Conservation (phyloP, 2,888 invertebrate species). For the Polyploca ridens region DNA sequence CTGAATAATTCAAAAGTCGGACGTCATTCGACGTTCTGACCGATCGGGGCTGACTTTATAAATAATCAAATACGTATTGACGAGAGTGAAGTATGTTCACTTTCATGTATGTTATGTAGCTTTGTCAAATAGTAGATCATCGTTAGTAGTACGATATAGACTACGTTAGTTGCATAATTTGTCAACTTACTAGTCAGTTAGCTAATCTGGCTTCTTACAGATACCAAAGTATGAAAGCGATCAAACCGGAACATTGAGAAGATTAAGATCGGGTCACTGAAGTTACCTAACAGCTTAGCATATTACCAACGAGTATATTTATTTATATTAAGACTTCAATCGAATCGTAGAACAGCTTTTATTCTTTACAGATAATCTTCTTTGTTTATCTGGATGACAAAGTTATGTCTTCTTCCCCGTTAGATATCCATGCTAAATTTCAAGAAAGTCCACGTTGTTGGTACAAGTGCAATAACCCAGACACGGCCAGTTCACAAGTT, state of each 20-base stretch:
- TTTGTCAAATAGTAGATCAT: conserved; percentile 1
- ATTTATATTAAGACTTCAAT: background rate
- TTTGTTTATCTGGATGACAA: background rate
- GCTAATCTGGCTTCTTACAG: conserved; percentile 3
- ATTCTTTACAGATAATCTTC: background rate
- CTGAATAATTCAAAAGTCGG: conserved; percentile 28
- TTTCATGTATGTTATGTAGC: conserved; percentile 15
- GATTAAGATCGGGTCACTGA: conserved; percentile 3
- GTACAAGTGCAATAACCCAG: conserved; percentile 8
- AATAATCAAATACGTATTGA: conserved; percentile 33
- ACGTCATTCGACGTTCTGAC: conserved; percentile 27
- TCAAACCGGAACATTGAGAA: conserved; percentile 12
- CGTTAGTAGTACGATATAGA: too few species aligned
- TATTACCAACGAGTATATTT: background rate
- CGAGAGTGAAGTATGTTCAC: conserved; percentile 25
- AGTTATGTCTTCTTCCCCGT: background rate
- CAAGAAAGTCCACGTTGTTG: background rate
- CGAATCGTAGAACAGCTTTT: background rate
- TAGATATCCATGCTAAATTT: background rate
- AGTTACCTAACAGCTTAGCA: conserved; percentile 5
- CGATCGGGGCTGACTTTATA: conserved; percentile 25
- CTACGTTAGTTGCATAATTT: conserved; percentile 7
- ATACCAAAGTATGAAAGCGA: conserved; percentile 7
- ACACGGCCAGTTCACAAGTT: conserved; percentile 7
- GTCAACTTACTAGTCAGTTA: background rate